Conservation (phyloP, 2,888 invertebrate species). For the Drosophila ochracea region DNA sequence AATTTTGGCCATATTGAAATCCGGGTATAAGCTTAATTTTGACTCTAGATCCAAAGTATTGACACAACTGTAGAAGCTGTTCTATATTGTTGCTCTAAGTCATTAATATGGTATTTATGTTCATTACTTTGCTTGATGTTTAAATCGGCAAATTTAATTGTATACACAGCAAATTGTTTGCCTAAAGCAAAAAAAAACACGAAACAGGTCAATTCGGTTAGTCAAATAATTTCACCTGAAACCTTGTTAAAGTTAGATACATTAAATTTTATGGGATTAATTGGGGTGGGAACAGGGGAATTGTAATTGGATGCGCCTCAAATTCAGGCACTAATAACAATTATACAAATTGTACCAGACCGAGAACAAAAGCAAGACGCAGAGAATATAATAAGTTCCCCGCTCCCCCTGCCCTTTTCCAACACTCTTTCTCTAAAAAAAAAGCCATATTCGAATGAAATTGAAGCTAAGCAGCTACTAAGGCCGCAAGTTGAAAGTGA, state of each 20-base stretch:
- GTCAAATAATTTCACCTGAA: not conserved
- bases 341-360: constrained; percentile 24
- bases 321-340: constrained; percentile 20
- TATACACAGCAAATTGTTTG: not conserved
- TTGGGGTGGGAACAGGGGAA: not conserved
- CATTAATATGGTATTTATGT: not conserved
- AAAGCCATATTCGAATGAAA: constrained; percentile 54
- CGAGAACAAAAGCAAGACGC: constrained; percentile 7
- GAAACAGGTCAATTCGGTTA: not conserved
- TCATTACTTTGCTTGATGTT: not conserved
- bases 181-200: not conserved
- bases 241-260: not conserved
- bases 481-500: constrained; percentile 66
- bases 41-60: not conserved
- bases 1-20: not conserved
- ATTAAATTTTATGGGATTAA: not conserved
- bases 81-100: not conserved
- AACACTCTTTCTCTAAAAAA: constrained; percentile 5
- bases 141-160: not conserved
- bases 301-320: constrained; percentile 8
- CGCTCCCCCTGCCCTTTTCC: fast-evolving
- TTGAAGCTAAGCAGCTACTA: constrained; percentile 63
- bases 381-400: constrained; percentile 20
- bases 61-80: not conserved
- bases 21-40: not conserved